A percentile compares a stretch with the other conserved stretches of the same genome.
phyloP scores from a whole-genome alignment of 2,113 vertebrate species.

The Addax nasomaculatus region DNA sequence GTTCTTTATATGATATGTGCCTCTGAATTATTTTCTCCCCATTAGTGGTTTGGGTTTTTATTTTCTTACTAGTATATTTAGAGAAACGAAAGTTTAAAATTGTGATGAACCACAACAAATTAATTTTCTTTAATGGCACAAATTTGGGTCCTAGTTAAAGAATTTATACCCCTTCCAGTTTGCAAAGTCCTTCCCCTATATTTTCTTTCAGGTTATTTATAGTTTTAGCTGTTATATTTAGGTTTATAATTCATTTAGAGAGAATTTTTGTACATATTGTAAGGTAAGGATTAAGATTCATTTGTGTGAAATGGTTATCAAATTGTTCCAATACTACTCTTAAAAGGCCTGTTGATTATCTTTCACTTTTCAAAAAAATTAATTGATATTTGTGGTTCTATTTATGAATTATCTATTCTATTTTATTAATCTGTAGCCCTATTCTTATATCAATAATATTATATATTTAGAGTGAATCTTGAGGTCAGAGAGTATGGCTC shows the following conservation, averaged over 20 bases:
- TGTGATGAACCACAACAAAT: not conserved
- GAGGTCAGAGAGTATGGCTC: not conserved
- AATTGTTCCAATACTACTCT: not conserved
- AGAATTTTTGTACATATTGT: not conserved
- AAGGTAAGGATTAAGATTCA: not conserved
- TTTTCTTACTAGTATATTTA: not conserved
- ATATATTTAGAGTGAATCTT: not conserved
- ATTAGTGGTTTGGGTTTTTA: not conserved
- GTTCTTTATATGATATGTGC: not conserved
- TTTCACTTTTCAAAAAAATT: not conserved
- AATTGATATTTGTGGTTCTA: not conserved
- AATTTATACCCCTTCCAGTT: not conserved
- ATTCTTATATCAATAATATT: not conserved
- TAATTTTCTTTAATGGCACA: not conserved
- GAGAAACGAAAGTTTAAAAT: not conserved
- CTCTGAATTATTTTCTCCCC: not conserved
- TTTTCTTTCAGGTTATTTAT: not conserved
- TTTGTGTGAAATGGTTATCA: not conserved
- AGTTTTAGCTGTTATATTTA: not conserved
- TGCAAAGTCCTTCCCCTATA: not conserved
- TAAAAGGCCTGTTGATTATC: not conserved
- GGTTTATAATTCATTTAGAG: not conserved
- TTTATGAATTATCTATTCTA: not conserved
- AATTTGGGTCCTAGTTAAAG: not conserved
- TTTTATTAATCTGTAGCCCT: not conserved